Base-by-base conservation (phyloP, 2,113 vertebrate genomes). In the Symphodus melops region DNA sequence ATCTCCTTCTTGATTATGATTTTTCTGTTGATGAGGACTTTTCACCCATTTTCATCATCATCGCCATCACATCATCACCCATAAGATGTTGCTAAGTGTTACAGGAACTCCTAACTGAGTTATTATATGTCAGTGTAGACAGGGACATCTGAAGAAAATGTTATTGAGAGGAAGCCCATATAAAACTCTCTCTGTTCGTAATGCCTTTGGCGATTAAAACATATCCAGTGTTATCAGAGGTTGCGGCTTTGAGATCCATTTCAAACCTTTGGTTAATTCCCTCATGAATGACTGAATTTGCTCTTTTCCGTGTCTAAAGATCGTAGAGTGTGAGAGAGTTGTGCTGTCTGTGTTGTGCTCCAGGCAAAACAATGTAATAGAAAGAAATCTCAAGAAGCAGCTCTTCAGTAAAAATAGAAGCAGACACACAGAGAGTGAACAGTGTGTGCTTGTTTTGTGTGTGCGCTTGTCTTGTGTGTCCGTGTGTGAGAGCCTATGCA, bases 261-360 rank as follows among this genome's bases (percentile, higher is more conserved):
- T 61, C n/a, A 44, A 36, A 65, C 44, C 36, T 19, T n/a, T 16
- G 36, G 44, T 19, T 53, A 8, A 72, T 41, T 42, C 63, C 41
- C 17, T 6, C 52, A n/a, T 9, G 21, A 23, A 41, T 1, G 1
- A 44, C 44, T 13, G 46, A 9, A 49, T 8, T 25, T 33, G 56
- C 44, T 73, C 69, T 37, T 3, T 19, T 21, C 51, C 20, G 37
- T 59, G 68, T 65, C 48, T 25, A 12, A 49, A 74, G 56, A 56
- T 69, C n/a, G 5, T 9, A 39, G 53, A 46, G 58, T 0, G 5
- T 52, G 39, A 36, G 41, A 25, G 28, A 41, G 51, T 14, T 46
- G 4, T 6, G 5, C 46, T 48, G 48, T 61, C 25, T 53, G 44
- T 28, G 7, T 14, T 53, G 5, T 25, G 55, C 36, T 48, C 5